Evolutionary conservation across 1,140 invertebrate species (phyloP).

Genomic region (Solenopsis invicta): DNA sequence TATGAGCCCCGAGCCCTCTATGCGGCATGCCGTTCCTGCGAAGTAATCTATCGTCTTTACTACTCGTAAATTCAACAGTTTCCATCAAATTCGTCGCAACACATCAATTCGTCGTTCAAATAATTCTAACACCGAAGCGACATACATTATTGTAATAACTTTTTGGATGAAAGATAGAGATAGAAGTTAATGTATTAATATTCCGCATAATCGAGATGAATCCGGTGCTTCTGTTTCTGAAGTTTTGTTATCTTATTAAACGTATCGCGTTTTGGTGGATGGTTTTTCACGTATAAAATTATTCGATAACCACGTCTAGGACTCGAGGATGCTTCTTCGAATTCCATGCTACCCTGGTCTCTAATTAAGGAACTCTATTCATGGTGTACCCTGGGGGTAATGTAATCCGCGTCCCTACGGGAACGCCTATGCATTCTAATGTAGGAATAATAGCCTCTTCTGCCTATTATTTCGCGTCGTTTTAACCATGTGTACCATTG

Average conservation of each 20-base stretch:
- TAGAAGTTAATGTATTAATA: neutral
- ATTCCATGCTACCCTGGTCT: constrained; percentile 74
- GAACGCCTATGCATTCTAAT: constrained; percentile 72
- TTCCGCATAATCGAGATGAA: neutral
- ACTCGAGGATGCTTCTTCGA: constrained; percentile 69
- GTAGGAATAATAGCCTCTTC: constrained; percentile 58
- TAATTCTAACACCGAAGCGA: neutral
- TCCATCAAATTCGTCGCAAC: neutral
- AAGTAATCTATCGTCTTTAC: neutral
- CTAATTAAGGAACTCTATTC: constrained; percentile 80
- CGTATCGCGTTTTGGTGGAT: neutral
- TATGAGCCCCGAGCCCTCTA: neutral
- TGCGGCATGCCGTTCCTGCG: neutral
- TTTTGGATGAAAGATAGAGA: neutral
- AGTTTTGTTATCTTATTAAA: neutral
- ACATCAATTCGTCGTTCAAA: neutral
- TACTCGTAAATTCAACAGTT: neutral
- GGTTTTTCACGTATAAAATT: neutral
- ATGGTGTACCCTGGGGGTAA: constrained; percentile 62
- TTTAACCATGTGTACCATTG: constrained; percentile 1
- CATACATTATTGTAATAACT: neutral
- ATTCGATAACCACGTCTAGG: constrained; percentile 27
- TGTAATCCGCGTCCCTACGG: constrained; percentile 43
- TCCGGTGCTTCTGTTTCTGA: neutral
- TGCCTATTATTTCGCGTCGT: constrained; percentile 12